Conservation (phyloP, 2,113 vertebrate species). For the Sinosuthora webbiana region DNA sequence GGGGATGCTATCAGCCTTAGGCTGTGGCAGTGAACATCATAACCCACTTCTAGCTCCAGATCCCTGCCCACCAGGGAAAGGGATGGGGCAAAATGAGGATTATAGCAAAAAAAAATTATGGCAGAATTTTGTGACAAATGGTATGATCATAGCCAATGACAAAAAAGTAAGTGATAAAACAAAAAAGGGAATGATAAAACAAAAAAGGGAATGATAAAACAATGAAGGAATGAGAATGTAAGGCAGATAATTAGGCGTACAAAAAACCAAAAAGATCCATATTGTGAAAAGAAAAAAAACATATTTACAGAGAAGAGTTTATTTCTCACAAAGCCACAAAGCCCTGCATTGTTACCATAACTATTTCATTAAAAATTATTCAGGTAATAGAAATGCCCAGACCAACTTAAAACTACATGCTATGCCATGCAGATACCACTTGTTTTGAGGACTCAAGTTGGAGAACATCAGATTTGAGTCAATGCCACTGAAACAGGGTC, state of each 20-base stretch:
- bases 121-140: not conserved
- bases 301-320: not conserved
- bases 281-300: not conserved
- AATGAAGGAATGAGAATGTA: not conserved
- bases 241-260: not conserved
- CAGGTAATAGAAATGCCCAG: not conserved
- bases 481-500: not conserved
- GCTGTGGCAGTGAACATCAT: not conserved
- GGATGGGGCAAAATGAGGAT: not conserved
- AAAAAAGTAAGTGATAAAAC: not conserved
- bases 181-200: not conserved
- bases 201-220: not conserved
- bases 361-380: not conserved
- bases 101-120: not conserved
- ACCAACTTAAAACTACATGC: not conserved
- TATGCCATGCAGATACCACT: not conserved
- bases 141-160: not conserved
- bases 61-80: not conserved
- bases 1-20: not conserved
- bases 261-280: not conserved
- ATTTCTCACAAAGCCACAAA: not conserved
- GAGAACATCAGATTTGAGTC: not conserved
- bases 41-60: not conserved
- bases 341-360: not conserved
- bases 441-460: not conserved